Conservation (phyloP, 1,140 invertebrate genomes). For the Papilio polyxenes region DNA sequence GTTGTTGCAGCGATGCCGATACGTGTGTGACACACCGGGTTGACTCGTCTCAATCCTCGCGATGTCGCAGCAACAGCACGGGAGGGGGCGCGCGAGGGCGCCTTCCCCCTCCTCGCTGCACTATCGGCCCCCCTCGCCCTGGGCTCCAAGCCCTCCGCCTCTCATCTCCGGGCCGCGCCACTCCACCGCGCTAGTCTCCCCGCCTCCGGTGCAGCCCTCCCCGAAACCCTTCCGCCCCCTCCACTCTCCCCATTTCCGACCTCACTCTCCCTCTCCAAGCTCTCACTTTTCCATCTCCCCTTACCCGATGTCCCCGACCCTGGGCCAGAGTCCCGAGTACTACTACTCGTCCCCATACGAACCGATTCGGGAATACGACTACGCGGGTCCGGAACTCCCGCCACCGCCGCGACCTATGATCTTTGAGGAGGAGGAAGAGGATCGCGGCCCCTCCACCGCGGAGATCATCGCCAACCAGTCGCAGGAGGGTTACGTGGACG, state of each 20-base stretch:
- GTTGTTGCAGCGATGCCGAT: conserved; percentile 78
- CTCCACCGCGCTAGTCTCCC: conserved; percentile 75
- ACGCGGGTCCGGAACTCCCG: conserved; percentile 86
- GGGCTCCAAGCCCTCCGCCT: conserved; percentile 83
- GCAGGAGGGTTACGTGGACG: conserved; percentile 94
- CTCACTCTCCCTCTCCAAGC: conserved; percentile 74
- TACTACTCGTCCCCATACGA: conserved; percentile 83
- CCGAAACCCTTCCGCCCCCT: conserved; percentile 81
- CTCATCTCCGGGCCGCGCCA: conserved; percentile 82
- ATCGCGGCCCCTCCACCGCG: conserved; percentile 90
- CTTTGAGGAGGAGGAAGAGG: conserved; percentile 84
- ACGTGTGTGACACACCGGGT: conserved; percentile 79
- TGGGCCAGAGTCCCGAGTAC: conserved; percentile 83
- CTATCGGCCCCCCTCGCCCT: conserved; percentile 84
- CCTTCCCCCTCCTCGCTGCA: conserved; percentile 80
- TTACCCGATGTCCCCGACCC: conserved; percentile 78
- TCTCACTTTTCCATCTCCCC: conserved; percentile 78
- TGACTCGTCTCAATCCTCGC: conserved; percentile 77
- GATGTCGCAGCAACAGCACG: conserved; percentile 81
- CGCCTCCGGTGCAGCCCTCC: conserved; percentile 73
- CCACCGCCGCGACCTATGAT: conserved; percentile 82
- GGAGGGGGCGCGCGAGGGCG: conserved; percentile 78
- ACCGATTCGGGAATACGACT: conserved; percentile 82
- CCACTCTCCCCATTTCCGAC: conserved; percentile 74
- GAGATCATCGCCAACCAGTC: conserved; percentile 96